Percentiles rank a stretch among this genome's conserved stretches.
Evolutionary conservation across 2,797 vertebrate genomes (phyloP).

Genomic region (Glossophaga mutica): DNA sequence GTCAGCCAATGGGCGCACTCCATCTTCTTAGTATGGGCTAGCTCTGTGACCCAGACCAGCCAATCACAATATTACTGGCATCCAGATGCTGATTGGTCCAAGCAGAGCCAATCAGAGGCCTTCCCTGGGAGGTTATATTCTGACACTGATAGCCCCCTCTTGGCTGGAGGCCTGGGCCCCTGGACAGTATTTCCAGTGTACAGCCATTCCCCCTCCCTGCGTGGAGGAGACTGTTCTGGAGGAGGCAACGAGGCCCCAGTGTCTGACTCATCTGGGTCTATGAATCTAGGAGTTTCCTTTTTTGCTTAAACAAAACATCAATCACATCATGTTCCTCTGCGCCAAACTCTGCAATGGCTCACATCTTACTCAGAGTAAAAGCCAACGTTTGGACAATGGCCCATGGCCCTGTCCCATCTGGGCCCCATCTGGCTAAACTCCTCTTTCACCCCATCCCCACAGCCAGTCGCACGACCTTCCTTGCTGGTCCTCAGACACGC

Average conservation of each 20-base stretch:
- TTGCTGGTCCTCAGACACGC: neutral
- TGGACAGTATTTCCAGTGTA: fast-evolving
- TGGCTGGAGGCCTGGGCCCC: neutral
- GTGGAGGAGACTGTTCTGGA: neutral
- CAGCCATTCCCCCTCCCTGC: fast-evolving
- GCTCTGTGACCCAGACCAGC: neutral
- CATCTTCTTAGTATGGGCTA: neutral
- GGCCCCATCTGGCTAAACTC: neutral
- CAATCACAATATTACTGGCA: neutral
- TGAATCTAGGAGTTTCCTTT: neutral
- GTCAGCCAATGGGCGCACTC: neutral
- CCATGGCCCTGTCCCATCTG: neutral
- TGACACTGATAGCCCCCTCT: neutral
- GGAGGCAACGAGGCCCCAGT: neutral
- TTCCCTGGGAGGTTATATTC: neutral
- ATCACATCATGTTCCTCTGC: neutral
- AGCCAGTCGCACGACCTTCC: neutral
- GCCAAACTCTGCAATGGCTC: neutral
- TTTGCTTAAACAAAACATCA: constrained; percentile 10
- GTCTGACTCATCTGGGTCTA: neutral
- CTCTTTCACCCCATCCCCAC: neutral
- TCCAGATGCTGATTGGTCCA: neutral
- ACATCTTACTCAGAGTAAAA: neutral
- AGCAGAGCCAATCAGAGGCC: neutral
- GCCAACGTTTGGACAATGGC: neutral